Evolutionary conservation across 53 echinoderm and acorn worm species (phyloP), one percentile per base, ranked within the genome.

Genomic region (Mesocentrotus franciscanus): DNA sequence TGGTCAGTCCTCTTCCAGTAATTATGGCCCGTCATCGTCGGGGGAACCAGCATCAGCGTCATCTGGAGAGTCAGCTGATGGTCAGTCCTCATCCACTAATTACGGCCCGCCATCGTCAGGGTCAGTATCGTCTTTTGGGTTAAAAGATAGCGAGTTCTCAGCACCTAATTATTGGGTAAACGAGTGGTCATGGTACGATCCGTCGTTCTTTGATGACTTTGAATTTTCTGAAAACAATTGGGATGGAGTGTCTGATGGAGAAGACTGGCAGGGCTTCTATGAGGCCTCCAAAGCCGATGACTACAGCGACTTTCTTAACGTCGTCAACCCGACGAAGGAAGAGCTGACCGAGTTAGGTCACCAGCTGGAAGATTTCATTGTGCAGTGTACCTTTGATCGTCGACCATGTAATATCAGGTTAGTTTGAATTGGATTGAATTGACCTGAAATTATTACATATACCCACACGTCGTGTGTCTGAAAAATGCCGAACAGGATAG

Each of bases 351-450:
- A 92, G 0, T 90, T 90, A 26, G 98, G 98, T 4, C 98, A 97
- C 61, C 94, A 97, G 61, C 94, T 97, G 0, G 85, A 96, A 59
- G 97, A 98, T 22, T 97, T 98, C 34, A 96, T 98, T 10, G 92
- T 98, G 12, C 98, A 98, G 93, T 98, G 98, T 75, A 97, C 98
- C 32, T 98, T 98, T 56, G 98, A 98, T 90, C 97, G 96, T 57
- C 95, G 96, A 20, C 78, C 34, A 8, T 98, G 98, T 92, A 97
- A 98, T 79, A 97, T 97, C 87, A 98, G 95, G 98, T 97, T 78
- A 96, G 97, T 98, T 15, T n/a, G 1, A 0, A n/a, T 11, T 2
- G 10, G 14, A n/a, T 32, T 76, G 24, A 66, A 61, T 61, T 14
- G 17, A 49, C 49, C 49, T 4, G 49, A 49, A 49, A 49, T 49